Percentiles rank a stretch among this genome's conserved stretches.
Evolutionary conservation across 2,888 invertebrate genomes (phyloP).

Genomic region (Incurvaria masculella): DNA sequence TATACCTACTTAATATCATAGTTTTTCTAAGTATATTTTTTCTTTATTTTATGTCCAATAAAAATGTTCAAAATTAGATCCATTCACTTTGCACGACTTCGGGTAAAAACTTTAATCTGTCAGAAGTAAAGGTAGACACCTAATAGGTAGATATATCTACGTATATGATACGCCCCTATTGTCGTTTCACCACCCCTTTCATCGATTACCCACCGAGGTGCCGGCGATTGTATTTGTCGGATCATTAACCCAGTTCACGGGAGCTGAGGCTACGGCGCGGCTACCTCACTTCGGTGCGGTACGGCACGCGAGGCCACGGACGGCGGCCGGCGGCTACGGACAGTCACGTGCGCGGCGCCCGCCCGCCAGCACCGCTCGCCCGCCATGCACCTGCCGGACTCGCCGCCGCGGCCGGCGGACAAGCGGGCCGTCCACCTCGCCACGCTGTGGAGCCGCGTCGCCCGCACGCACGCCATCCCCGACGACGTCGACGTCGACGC

Average conservation of each 20-base stretch:
- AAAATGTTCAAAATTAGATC: no score
- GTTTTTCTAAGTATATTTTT: no score
- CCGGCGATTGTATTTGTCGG: constrained; percentile 23
- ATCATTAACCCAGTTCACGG: constrained; percentile 49
- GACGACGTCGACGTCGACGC: constrained; percentile 61
- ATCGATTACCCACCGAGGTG: no score
- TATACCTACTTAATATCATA: no score
- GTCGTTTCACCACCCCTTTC: no score
- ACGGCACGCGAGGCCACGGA: constrained; percentile 22
- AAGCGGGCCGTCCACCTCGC: constrained; percentile 51
- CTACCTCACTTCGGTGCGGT: not conserved
- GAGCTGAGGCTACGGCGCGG: not conserved
- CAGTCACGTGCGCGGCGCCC: constrained; percentile 28
- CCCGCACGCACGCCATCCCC: constrained; percentile 70
- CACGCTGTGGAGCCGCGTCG: constrained; percentile 78
- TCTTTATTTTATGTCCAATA: no score
- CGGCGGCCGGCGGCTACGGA: constrained; percentile 46
- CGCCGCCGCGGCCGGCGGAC: constrained; percentile 36
- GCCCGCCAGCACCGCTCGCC: constrained; percentile 21
- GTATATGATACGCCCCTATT: no score
- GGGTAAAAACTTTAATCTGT: no score
- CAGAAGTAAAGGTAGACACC: no score
- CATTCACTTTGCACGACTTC: no score
- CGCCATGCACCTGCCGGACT: constrained; percentile 48
- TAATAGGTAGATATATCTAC: no score